These are phyloP conservation scores for Smutsia gigantea DNA, from an alignment of 2,797 vertebrate species.

Conservation along the genomic window DNA sequence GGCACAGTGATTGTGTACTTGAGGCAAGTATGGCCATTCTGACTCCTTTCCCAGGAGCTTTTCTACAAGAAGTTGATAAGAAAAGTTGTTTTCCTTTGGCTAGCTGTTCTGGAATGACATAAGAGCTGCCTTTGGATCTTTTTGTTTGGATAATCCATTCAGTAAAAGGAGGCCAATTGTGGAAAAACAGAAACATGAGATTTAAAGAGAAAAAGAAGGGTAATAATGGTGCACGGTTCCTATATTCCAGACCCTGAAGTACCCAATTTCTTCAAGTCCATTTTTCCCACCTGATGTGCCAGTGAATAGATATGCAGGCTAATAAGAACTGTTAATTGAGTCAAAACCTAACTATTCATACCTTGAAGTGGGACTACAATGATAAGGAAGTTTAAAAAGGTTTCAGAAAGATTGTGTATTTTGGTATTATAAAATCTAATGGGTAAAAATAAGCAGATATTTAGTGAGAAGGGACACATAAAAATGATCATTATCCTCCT, in stretches of 20 bases:
- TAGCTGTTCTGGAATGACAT: neutral
- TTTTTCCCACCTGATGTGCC: neutral
- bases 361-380: neutral
- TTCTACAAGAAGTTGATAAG: neutral
- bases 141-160: neutral
- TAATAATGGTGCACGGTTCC: neutral
- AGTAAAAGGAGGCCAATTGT: neutral
- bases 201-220: neutral
- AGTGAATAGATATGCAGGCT: neutral
- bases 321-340: neutral
- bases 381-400: neutral
- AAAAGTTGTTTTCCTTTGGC: neutral
- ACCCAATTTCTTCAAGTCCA: neutral
- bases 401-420: neutral
- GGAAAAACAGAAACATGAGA: neutral
- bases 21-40: neutral
- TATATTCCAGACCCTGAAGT: neutral
- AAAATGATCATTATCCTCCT: neutral
- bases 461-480: neutral
- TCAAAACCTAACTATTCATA: neutral
- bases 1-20: neutral
- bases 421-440: neutral
- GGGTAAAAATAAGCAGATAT: neutral
- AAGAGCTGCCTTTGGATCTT: neutral
- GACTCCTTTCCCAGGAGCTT: neutral